Percentiles rank a stretch among this genome's conserved stretches.
Evolutionary conservation across 2,113 vertebrate species (phyloP).

Genomic region (Varanus komodoensis): DNA sequence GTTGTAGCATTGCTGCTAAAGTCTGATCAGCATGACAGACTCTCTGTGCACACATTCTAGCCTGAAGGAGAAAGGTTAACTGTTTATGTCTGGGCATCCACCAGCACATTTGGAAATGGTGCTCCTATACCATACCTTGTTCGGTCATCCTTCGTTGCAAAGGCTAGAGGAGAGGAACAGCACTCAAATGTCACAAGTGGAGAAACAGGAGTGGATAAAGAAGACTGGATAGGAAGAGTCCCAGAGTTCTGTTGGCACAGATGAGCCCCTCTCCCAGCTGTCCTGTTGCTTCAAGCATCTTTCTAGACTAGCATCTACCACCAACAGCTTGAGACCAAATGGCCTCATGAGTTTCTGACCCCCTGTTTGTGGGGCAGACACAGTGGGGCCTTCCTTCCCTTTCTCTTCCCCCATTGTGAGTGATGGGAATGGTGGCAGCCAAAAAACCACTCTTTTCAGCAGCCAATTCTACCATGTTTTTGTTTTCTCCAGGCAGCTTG

Average conservation of each 20-base stretch:
- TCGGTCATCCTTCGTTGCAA: neutral
- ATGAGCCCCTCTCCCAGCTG: neutral
- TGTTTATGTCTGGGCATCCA: neutral
- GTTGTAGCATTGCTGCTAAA: neutral
- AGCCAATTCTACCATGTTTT: neutral
- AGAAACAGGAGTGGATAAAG: neutral
- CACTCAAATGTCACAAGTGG: slow-evolving; percentile 22
- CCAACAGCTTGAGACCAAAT: neutral
- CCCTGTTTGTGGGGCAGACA: neutral
- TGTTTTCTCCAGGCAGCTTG: no score
- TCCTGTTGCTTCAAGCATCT: neutral
- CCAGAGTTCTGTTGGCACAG: neutral
- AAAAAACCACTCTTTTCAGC: no score
- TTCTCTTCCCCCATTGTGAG: neutral
- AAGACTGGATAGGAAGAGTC: neutral
- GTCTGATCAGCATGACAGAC: neutral
- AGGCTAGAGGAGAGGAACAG: slow-evolving; percentile 5
- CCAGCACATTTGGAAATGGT: slow-evolving; percentile 8
- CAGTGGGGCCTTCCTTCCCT: neutral
- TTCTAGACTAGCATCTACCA: neutral
- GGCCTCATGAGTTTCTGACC: no score
- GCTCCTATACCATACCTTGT: neutral
- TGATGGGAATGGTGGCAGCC: neutral
- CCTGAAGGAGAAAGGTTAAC: neutral
- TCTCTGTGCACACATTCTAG: neutral